Evolutionary conservation across 37 sponge, comb jelly and placozoan genomes (phyloP).

Genomic region (Trichoplax adhaerens): DNA sequence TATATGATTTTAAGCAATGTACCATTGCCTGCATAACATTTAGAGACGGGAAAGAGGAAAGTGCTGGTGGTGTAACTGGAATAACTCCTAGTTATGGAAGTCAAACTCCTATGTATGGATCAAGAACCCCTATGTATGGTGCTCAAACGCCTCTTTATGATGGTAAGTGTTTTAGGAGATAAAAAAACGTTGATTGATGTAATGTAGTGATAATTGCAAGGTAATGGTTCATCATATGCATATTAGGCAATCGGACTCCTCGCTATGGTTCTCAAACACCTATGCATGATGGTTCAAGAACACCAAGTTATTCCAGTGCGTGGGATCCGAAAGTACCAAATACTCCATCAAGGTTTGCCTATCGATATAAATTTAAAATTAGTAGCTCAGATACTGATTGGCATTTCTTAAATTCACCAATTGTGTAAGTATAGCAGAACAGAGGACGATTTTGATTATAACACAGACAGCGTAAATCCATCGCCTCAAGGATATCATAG

Average conservation of each 20-base stretch:
- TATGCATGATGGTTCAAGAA: conserved; percentile 76
- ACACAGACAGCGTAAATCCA: too few species aligned
- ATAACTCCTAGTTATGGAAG: conserved; percentile 6
- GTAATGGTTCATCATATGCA: not conserved
- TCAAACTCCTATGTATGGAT: conserved; percentile 32
- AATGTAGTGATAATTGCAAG: conserved; percentile 18
- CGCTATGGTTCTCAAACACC: conserved; percentile 91
- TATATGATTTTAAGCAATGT: too few species aligned
- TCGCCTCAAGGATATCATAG: too few species aligned
- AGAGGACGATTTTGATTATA: too few species aligned
- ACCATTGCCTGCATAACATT: too few species aligned
- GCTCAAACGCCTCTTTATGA: conserved; percentile 83
- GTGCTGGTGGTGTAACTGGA: too few species aligned
- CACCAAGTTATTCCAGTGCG: conserved; percentile 71
- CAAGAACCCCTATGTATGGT: conserved; percentile 46
- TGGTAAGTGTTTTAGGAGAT: not conserved
- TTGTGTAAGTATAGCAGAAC: too few species aligned
- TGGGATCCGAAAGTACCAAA: conserved; percentile 78
- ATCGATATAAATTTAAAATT: too few species aligned
- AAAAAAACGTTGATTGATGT: too few species aligned
- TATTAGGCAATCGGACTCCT: conserved; percentile 56
- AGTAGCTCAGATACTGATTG: too few species aligned
- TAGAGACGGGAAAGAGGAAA: too few species aligned
- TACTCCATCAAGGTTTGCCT: conserved; percentile 13
- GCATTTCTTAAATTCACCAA: too few species aligned